Conservation (phyloP, 2,888 invertebrate genomes). For the Lithophane leautieri region DNA sequence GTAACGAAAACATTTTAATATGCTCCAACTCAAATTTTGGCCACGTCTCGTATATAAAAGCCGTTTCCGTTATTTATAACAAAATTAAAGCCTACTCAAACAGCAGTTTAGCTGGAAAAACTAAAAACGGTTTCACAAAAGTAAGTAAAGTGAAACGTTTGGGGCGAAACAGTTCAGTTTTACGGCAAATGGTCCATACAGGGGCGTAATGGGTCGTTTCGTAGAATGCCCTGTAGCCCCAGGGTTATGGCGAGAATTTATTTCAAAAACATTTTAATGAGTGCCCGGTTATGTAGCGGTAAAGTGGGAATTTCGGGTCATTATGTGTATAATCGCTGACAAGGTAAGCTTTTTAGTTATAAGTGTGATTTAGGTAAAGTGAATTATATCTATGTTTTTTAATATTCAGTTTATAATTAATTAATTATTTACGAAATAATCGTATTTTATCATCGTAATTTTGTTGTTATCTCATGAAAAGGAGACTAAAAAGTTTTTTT, state of each 20-base stretch:
- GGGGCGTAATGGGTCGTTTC: conserved; percentile 55
- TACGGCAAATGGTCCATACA: conserved; percentile 52
- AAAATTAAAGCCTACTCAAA: conserved; percentile 19
- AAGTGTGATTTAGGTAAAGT: conserved; percentile 13
- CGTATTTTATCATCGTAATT: not conserved
- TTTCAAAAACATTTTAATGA: conserved; percentile 58
- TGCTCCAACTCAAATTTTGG: not conserved
- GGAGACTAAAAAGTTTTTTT: not conserved
- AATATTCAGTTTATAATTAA: not conserved
- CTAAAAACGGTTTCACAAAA: conserved; percentile 34
- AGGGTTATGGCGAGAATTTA: conserved; percentile 50
- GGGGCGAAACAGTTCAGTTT: conserved; percentile 38
- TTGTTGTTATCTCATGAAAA: not conserved
- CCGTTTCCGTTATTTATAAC: not conserved
- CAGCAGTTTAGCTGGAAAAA: conserved; percentile 26
- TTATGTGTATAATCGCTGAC: conserved; percentile 39
- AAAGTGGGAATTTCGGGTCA: conserved; percentile 32
- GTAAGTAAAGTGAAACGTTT: conserved; percentile 41
- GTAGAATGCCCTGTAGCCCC: conserved; percentile 27
- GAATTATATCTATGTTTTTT: conserved; percentile 4
- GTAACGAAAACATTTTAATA: not conserved
- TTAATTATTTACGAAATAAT: too few relatives aligned
- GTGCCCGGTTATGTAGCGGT: conserved; percentile 40
- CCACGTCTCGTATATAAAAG: conserved; percentile 1
- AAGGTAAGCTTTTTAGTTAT: conserved; percentile 34